A percentile compares a stretch with the other conserved stretches of the same genome.
phyloP scores from a whole-genome alignment of 2,113 vertebrate genomes.

The Phodopus roborovskii region DNA sequence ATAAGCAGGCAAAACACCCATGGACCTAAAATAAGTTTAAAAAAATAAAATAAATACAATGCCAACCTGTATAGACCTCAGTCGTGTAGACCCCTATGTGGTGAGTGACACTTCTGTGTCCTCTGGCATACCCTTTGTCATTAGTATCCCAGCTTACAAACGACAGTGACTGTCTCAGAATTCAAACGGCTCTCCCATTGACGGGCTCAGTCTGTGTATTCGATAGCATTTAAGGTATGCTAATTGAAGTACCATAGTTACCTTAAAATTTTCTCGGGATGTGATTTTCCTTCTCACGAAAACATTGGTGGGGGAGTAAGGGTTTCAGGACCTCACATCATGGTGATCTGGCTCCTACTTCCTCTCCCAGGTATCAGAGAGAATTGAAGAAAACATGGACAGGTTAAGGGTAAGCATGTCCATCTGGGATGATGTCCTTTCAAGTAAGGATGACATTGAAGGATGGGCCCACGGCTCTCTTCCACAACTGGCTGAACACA shows the following conservation, averaged over 20 bases:
- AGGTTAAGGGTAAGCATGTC: constrained; percentile 87
- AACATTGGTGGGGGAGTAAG: not conserved
- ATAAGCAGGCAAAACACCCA: not conserved
- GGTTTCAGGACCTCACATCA: not conserved
- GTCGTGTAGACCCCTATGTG: not conserved
- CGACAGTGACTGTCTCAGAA: not conserved
- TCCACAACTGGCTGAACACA: constrained; percentile 88
- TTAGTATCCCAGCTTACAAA: not conserved
- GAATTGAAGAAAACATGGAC: constrained; percentile 92
- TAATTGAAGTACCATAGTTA: not conserved
- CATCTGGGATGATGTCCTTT: constrained; percentile 94
- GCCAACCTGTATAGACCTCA: no score
- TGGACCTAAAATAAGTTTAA: not conserved
- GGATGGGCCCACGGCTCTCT: constrained; percentile 90
- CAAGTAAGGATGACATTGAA: constrained; percentile 90
- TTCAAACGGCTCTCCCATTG: not conserved
- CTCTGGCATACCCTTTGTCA: not conserved
- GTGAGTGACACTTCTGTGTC: not conserved
- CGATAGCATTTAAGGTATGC: not conserved
- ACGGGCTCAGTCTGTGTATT: not conserved
- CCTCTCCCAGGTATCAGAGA: constrained; percentile 91
- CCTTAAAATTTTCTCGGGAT: not conserved
- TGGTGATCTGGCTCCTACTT: not conserved
- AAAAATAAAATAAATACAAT: not conserved
- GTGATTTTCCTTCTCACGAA: not conserved